Evolutionary conservation across 2,888 invertebrate species (phyloP).

Genomic region (Callosobruchus maculatus): DNA sequence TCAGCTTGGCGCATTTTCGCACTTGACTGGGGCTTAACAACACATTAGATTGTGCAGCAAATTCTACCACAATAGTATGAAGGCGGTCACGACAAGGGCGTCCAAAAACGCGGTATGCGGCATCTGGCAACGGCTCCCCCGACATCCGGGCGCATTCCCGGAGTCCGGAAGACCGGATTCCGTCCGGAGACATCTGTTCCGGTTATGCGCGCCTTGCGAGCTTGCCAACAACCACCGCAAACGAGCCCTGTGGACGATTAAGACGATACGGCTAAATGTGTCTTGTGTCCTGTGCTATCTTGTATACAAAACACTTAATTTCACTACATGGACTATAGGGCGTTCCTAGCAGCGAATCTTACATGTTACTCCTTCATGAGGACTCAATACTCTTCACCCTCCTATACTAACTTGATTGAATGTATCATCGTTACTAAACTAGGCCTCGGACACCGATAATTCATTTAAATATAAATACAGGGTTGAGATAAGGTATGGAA

Average conservation of each 20-base stretch:
- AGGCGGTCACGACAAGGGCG: neutral
- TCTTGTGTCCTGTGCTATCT: neutral
- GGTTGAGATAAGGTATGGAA: no score
- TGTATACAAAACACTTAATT: neutral
- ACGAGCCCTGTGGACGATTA: neutral
- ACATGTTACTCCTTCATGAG: no score
- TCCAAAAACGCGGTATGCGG: neutral
- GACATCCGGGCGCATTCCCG: neutral
- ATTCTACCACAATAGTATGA: no score
- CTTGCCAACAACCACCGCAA: neutral
- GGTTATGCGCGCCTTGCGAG: neutral
- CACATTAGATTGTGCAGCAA: no score
- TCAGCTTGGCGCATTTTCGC: no score
- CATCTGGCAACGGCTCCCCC: neutral
- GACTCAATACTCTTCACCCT: no score
- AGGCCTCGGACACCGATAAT: no score
- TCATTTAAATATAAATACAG: no score
- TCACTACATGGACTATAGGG: neutral
- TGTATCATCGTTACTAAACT: no score
- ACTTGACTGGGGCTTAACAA: no score
- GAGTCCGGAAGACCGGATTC: neutral
- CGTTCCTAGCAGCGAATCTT: neutral
- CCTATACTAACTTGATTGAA: no score
- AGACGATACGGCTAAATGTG: neutral
- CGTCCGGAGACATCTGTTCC: neutral